Conservation (phyloP, 2,113 vertebrate genomes). For the Cichladusa arquata region DNA sequence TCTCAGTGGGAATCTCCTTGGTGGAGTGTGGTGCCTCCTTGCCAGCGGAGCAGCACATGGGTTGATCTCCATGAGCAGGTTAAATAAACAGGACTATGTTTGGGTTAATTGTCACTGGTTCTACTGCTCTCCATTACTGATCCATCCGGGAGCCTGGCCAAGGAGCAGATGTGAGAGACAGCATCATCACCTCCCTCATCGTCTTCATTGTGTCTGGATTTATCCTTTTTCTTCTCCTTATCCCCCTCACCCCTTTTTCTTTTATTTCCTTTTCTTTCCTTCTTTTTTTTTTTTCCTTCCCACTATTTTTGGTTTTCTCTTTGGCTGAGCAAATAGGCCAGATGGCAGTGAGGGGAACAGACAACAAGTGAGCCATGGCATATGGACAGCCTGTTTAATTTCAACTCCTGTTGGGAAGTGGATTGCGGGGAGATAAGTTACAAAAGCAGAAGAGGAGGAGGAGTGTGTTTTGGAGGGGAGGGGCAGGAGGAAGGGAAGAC, state of each 20-base stretch:
- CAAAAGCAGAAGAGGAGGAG: conserved; percentile 73
- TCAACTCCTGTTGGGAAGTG: conserved; percentile 89
- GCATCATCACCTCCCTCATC: conserved; percentile 66
- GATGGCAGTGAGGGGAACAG: conserved; percentile 92
- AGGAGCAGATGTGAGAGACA: conserved; percentile 86
- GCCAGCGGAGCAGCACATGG: conserved; percentile 36
- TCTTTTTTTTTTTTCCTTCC: background rate
- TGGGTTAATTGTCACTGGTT: conserved; percentile 93
- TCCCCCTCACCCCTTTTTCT: background rate
- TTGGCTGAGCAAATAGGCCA: conserved; percentile 92
- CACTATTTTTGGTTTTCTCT: background rate
- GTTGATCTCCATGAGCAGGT: conserved; percentile 87
- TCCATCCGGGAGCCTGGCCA: conserved; percentile 80
- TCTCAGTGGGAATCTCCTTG: background rate
- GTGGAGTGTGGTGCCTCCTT: conserved; percentile 28
- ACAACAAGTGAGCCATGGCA: conserved; percentile 94
- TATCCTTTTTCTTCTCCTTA: conserved; percentile 5
- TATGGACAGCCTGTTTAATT: conserved; percentile 99
- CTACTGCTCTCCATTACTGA: conserved; percentile 78
- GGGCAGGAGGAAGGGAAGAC: conserved; percentile 49
- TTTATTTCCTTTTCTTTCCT: background rate
- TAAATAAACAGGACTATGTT: conserved; percentile 88
- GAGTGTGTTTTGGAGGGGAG: background rate
- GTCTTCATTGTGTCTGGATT: conserved; percentile 78
- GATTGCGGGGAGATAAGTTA: conserved; percentile 79